Base-by-base conservation (phyloP, 2,888 invertebrate genomes). In the Trimorus sp. region DNA sequence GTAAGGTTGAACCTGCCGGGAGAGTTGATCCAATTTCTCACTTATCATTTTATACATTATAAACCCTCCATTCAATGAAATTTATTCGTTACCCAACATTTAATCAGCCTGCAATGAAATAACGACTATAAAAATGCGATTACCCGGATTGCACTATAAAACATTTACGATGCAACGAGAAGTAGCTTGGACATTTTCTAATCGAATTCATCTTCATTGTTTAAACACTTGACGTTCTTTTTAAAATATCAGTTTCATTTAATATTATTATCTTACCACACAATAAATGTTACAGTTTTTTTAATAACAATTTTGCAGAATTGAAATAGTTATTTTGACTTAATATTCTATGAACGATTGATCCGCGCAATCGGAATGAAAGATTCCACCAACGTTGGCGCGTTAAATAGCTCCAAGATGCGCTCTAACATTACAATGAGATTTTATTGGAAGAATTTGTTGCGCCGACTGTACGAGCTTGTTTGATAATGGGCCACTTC, bases 401-500 rank as follows among this genome's bases (percentile, higher is more conserved):
- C 54, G 56, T 58, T 54, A 49, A 70, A 60, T 38, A 45, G 58
- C 73, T 78, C 71, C 40, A 76, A 73, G 77, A 78, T 78, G 78
- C 58, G 78, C 59, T 70, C 79, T 73, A 74, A 76, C 79, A 71
- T 76, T 70, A 82, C 76, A 82, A 79, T 79, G 82, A 79, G 71
- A 76, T 71, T 84, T 86, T 80, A 84, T 84, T 83, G 84, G 36
- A 69, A 79, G 84, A 84, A 87, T 88, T 90, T 90, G 86, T 88
- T 86, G 88, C 84, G 83, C 85, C 87, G 90, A 91, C 90, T 90
- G 91, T 91, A 90, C 91, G 85, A 87, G 87, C 88, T 85, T 86
- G 87, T 86, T 87, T 86, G 85, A 87, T 91, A 91, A 91, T 91
- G 89, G 90, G 87, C 88, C 85, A 91, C 91, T 91, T 91, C 91